Conservation (phyloP, 1,140 invertebrate genomes). For the Temnothorax nylanderi region DNA sequence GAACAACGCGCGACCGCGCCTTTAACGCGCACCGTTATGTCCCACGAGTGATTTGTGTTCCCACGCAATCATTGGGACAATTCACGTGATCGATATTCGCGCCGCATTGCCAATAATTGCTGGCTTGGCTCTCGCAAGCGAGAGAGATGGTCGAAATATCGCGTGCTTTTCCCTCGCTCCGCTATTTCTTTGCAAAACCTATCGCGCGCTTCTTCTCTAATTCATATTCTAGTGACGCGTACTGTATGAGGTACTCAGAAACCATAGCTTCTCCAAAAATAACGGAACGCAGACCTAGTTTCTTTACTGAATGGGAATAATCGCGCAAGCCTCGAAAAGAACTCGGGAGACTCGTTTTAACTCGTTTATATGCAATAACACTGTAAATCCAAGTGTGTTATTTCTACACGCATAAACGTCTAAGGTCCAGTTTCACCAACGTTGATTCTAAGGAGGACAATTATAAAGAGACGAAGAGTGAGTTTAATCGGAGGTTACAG, state of each 20-base stretch:
- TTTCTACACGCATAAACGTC: no score
- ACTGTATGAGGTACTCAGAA: not conserved
- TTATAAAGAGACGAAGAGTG: no score
- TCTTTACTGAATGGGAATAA: not conserved
- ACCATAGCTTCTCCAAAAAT: not conserved
- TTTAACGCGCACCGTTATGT: slow-evolving; percentile 15
- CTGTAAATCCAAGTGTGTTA: no score
- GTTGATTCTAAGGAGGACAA: no score
- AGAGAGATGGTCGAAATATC: not conserved
- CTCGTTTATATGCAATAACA: not conserved
- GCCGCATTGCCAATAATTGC: not conserved
- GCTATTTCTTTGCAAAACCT: not conserved
- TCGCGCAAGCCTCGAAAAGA: not conserved
- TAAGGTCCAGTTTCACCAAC: no score
- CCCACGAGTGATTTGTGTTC: not conserved
- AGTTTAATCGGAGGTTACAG: no score
- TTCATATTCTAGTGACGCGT: not conserved
- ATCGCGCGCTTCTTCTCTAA: not conserved
- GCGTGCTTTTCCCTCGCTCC: not conserved
- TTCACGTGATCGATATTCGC: slow-evolving; percentile 18
- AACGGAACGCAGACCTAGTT: not conserved
- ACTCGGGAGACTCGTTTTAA: not conserved
- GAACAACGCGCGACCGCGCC: slow-evolving; percentile 20
- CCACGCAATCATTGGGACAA: slow-evolving; percentile 5
- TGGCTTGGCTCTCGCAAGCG: not conserved